A percentile compares a stretch with the other conserved stretches of the same genome.
Evolutionary conservation across 2,113 vertebrate genomes (phyloP).

Genomic region (Podarcis raffonei): DNA sequence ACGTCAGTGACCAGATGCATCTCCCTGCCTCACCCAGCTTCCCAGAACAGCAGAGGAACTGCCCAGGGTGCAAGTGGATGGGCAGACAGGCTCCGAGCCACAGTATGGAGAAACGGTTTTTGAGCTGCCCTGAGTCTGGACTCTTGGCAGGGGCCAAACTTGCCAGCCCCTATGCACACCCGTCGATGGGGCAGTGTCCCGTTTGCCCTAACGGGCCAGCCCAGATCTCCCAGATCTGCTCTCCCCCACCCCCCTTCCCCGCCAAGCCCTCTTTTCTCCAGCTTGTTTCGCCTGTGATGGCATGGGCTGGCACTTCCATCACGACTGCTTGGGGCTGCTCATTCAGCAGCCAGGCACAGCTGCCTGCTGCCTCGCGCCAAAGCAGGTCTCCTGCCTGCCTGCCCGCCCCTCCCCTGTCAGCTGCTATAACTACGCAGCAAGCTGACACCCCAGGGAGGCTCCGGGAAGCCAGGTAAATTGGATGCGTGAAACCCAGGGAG

Average conservation of each 20-base stretch:
- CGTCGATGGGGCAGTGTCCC: not conserved
- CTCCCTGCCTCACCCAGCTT: not conserved
- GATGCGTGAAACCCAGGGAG: not conserved
- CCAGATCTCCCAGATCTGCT: too few relatives aligned
- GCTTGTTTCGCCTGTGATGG: too few relatives aligned
- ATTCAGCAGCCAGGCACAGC: constrained; percentile 4
- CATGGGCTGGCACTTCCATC: not conserved
- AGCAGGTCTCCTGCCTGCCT: not conserved
- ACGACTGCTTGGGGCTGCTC: not conserved
- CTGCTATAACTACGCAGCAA: not conserved
- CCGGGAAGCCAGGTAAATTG: constrained; percentile 33
- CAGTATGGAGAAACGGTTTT: too few relatives aligned
- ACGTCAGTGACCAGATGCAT: not conserved
- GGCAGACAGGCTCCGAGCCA: too few relatives aligned
- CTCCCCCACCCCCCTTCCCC: not conserved
- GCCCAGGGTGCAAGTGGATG: too few relatives aligned
- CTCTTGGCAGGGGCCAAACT: too few relatives aligned
- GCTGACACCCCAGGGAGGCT: not conserved
- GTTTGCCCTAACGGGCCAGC: too few relatives aligned
- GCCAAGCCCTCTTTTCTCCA: not conserved
- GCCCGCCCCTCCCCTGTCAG: not conserved
- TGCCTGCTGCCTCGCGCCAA: not conserved
- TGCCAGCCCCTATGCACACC: too few relatives aligned
- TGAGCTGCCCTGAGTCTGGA: too few relatives aligned
- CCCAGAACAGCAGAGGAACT: too few relatives aligned